Conservation (phyloP, 2,797 vertebrate genomes). For the Kryptolebias ocellatus region DNA sequence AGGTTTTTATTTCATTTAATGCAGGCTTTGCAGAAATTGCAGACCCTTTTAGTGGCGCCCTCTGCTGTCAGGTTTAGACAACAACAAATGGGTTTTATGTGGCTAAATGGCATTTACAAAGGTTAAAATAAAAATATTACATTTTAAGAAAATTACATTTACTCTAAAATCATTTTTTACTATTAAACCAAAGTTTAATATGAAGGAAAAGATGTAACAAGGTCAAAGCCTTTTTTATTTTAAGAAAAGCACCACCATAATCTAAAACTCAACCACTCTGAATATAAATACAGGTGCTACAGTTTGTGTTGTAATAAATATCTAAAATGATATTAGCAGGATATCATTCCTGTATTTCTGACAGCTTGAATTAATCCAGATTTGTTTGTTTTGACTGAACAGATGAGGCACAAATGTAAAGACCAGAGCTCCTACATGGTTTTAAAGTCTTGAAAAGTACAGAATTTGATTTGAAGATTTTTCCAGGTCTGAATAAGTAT, state of each 20-base stretch:
- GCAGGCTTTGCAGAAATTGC: background rate
- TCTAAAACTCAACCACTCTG: background rate
- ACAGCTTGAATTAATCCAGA: background rate
- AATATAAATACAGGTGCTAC: background rate
- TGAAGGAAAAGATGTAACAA: background rate
- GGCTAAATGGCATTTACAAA: no score
- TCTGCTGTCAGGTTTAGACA: background rate
- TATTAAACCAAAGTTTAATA: background rate
- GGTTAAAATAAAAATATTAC: no score
- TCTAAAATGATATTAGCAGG: background rate
- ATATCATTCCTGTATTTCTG: background rate
- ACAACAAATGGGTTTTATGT: background rate
- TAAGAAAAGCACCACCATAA: background rate
- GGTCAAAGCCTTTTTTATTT: background rate
- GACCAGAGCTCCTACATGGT: no score
- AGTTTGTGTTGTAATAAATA: background rate
- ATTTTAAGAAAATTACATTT: background rate
- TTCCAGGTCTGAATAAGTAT: no score
- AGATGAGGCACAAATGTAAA: no score
- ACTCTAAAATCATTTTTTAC: background rate
- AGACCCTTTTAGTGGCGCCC: constrained; percentile 1
- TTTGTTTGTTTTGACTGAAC: background rate
- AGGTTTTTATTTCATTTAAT: background rate
- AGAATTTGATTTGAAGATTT: no score
- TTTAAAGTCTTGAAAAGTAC: no score